A percentile compares a stretch with the other conserved stretches of the same genome.
phyloP scores from a whole-genome alignment of 2,113 vertebrate genomes.

The Sphyrna mokarran region DNA sequence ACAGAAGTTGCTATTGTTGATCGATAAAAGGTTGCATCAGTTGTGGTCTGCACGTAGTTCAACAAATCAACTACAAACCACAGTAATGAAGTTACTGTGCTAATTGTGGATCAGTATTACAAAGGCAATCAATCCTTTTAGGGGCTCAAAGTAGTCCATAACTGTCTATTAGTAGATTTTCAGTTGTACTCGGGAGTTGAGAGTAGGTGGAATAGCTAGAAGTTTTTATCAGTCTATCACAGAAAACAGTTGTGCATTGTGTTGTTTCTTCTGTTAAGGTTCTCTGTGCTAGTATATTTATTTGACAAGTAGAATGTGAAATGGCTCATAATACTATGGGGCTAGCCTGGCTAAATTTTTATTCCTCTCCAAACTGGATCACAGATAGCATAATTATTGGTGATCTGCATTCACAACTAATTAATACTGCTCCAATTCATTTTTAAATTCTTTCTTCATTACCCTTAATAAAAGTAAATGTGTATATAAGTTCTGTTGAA shows the following conservation, averaged over 20 bases:
- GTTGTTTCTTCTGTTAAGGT: background rate
- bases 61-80: slow-evolving; percentile 22
- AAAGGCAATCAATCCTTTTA: background rate
- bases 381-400: background rate
- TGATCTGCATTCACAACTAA: background rate
- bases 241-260: background rate
- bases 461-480: background rate
- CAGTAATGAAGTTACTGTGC: slow-evolving; percentile 14
- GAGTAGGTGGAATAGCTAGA: background rate
- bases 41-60: slow-evolving; percentile 24
- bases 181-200: background rate
- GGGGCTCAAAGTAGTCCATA: background rate
- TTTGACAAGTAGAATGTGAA: background rate
- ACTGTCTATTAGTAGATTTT: background rate
- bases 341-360: background rate
- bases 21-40: slow-evolving; percentile 5
- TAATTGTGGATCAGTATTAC: slow-evolving; percentile 30
- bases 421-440: background rate
- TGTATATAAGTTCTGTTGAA: background rate
- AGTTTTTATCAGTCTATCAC: background rate
- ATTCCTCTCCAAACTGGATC: background rate
- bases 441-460: background rate
- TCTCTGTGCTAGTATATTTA: background rate
- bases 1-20: slow-evolving; percentile 28
- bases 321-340: background rate